Evolutionary conservation across 92 coral and sea anemone species (phyloP).

Genomic region (Nematostella vectensis): DNA sequence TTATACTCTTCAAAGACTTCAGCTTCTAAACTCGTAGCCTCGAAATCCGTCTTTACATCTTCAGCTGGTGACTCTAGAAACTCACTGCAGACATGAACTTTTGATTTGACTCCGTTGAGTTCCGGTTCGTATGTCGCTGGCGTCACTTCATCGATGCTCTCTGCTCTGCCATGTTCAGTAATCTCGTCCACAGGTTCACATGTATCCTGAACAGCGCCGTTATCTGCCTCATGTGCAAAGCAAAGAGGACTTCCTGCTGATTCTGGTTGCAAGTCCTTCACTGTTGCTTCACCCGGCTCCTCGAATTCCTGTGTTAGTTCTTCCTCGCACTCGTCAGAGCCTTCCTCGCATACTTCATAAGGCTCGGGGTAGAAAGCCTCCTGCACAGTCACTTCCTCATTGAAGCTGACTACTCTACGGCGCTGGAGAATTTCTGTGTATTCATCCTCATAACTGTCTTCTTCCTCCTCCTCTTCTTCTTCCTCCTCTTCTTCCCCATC

Average conservation of each 20-base stretch:
- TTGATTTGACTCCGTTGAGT: constrained; percentile 2
- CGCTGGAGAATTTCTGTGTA: neutral
- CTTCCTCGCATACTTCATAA: constrained; percentile 16
- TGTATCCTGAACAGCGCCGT: constrained; percentile 3
- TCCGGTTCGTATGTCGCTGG: constrained; percentile 7
- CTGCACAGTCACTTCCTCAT: constrained; percentile 16
- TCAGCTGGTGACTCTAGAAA: neutral
- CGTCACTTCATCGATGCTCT: constrained; percentile 15
- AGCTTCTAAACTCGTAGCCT: constrained; percentile 30
- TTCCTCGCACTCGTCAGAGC: constrained; percentile 10
- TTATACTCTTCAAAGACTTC: constrained; percentile 32
- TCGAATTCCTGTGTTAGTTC: constrained; percentile 16
- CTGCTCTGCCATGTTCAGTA: constrained; percentile 23
- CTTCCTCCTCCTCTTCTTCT: neutral
- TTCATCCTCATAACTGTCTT: constrained; percentile 1
- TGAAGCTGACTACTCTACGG: constrained; percentile 19
- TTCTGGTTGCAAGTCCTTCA: constrained; percentile 3
- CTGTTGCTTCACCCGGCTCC: constrained; percentile 2
- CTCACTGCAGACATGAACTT: constrained; percentile 23
- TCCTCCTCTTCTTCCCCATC: neutral
- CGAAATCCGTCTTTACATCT: constrained; percentile 15
- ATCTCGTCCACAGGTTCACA: constrained; percentile 12
- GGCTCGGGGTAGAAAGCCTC: constrained; percentile 13
- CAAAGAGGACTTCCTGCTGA: constrained; percentile 9
- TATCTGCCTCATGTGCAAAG: constrained; percentile 16